Conservation (phyloP, 2,113 vertebrate genomes). For the Ornithorhynchus anatinus region DNA sequence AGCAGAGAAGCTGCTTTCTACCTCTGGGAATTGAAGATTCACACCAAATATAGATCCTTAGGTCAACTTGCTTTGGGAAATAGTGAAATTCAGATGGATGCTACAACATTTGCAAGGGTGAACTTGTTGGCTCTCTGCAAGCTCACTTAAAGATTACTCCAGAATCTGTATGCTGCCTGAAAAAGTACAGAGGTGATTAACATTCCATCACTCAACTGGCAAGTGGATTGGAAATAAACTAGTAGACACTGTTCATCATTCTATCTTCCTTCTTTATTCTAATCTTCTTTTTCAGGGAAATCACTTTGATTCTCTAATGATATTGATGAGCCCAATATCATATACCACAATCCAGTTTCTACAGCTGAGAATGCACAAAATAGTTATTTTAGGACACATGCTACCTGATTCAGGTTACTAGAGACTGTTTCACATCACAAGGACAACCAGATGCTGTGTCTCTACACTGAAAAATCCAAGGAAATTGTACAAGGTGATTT, state of each 20-base stretch:
- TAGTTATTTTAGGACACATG: too few relatives aligned
- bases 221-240: neutral
- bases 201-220: neutral
- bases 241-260: neutral
- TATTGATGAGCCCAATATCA: too few relatives aligned
- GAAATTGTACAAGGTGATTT: too few relatives aligned
- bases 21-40: slow-evolving; percentile 59
- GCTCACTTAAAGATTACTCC: slow-evolving; percentile 16
- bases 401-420: too few relatives aligned
- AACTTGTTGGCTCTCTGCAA: slow-evolving; percentile 3
- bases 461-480: too few relatives aligned
- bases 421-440: too few relatives aligned
- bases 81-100: slow-evolving; percentile 37
- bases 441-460: too few relatives aligned
- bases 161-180: neutral
- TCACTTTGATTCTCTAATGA: too few relatives aligned
- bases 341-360: too few relatives aligned
- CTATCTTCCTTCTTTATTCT: neutral
- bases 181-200: slow-evolving; percentile 1
- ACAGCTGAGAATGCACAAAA: too few relatives aligned
- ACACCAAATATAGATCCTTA: slow-evolving; percentile 60
- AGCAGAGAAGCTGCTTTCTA: slow-evolving; percentile 51
- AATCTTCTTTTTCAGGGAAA: slow-evolving; percentile 6
- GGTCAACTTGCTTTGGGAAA: slow-evolving; percentile 56
- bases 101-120: slow-evolving; percentile 34